Evolutionary conservation across 2,888 invertebrate genomes (phyloP), one percentile per base, ranked within the genome.

Genomic region (Buathra laborator): DNA sequence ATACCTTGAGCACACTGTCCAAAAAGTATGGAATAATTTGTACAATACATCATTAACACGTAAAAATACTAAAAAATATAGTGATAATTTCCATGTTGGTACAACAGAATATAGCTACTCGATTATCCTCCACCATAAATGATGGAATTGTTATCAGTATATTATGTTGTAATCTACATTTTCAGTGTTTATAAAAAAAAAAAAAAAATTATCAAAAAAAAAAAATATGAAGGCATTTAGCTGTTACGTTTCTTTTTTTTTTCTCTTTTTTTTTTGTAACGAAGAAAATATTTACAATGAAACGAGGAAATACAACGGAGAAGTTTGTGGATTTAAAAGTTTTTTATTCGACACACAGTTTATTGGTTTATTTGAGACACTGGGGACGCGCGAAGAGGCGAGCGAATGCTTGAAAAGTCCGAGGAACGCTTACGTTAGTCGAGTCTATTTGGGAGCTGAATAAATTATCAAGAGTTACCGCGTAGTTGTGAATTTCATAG

Each of bases 11-110:
- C 90, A 88, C 92, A 90, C 89, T 93, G 92, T 93, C 93, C 91
- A 91, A 92, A 92, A 91, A 89, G 92, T 93, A 92, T 92, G 90
- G 90, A 92, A 90, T 90, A 89, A 92, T 92, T 92, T 93, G 92
- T 92, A 92, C 90, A 90, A 91, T 92, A 91, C 86, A 91, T 90
- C 91, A 92, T 90, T 91, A 37, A 91, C 91, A 89, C 88, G 88
- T 91, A 88, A 89, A 87, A 82, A 74, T 78, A 84, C 44, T 67
- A 78, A 67, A 72, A 68, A 44, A 68, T 59, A 71, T 71, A 56
- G 86, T 87, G 89, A 91, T 92, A 91, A 91, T 91, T 92, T 89
- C 90, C 90, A 91, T 92, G 91, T 90, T 91, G 92, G 89, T 92
- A 91, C 92, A 92, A 91, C 91, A 91, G 86, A 92, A 91, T 92